Base-by-base conservation (phyloP, 2,797 vertebrate species). In the Pelodytes ibericus region DNA sequence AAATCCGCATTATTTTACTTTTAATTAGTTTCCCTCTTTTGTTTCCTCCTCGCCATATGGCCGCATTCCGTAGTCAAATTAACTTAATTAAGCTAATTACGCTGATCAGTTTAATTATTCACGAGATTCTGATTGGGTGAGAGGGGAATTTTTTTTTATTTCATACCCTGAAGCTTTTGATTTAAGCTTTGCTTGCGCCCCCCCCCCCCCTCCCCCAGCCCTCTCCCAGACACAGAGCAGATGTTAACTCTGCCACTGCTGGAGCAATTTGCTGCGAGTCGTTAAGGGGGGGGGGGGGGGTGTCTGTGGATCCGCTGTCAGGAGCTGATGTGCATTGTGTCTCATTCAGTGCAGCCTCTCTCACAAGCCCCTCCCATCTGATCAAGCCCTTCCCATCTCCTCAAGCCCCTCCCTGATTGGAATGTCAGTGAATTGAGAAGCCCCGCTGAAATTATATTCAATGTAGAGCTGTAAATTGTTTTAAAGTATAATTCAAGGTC, bases 61-160 rank as follows among this genome's bases (percentile, higher is more conserved):
- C 92, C 85, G 77, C 91, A 90, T 92, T 92, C 93, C 87, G 88
- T 92, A 92, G 91, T 94, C 93, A 94, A 94, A 94, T 94, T 91
- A 93, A 92, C 89, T 89, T 94, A 94, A 94, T 94, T 94, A 92
- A 94, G 93, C 92, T 94, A 94, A 94, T 94, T 94, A 93, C 93
- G 90, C 87, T 89, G 89, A 93, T 94, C 93, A 92, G 88, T 93
- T 94, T 94, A 94, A 94, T 94, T 94, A 94, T 94, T 94, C 93
- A 93, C 90, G 92, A 90, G 85, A 64, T 82, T 91, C 89, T 86
- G 89, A 94, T 94, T 93, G 93, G 91, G 87, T 86, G 76, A 81
- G 70, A 83, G 86, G 88, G 89, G 87, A 84, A 39, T 58, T 86
- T 81, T 88, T 88, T 49, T 39, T 87, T 72, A n/a, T 72, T 58